Evolutionary conservation across 2,888 invertebrate genomes (phyloP).

Genomic region (Eristalis arbustorum): DNA sequence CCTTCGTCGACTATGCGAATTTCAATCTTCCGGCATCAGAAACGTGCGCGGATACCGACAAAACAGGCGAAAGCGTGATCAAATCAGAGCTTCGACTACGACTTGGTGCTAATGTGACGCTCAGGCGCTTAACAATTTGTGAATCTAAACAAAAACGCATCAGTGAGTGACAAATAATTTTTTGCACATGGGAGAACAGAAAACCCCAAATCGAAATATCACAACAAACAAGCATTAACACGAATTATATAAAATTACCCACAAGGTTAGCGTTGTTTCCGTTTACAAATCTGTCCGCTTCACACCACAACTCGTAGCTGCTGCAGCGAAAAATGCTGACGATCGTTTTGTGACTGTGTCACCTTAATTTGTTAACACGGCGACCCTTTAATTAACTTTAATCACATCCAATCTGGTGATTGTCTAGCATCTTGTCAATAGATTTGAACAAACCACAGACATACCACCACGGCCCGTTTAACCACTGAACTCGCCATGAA

Average conservation of each 20-base stretch:
- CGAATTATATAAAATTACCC: not conserved
- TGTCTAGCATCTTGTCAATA: too few species aligned
- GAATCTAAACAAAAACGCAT: not conserved
- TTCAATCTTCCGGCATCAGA: not conserved
- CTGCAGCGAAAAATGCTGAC: not conserved
- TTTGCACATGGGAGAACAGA: not conserved
- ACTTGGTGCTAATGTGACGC: not conserved
- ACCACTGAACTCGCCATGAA: not conserved
- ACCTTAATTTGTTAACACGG: not conserved
- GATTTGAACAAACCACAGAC: not conserved
- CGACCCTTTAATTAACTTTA: not conserved
- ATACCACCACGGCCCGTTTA: not conserved
- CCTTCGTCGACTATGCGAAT: not conserved
- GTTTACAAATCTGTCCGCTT: not conserved
- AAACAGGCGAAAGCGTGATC: not conserved
- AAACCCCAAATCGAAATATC: not conserved
- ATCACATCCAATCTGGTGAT: too few species aligned
- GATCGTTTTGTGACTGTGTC: not conserved
- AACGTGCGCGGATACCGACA: not conserved
- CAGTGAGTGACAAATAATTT: not conserved
- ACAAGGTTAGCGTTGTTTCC: not conserved
- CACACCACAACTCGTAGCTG: not conserved
- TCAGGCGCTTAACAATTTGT: not conserved
- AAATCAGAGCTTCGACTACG: not conserved
- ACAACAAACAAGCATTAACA: not conserved